Base-by-base conservation (phyloP, 2,797 vertebrate genomes). In the Ispidina lecontei region DNA sequence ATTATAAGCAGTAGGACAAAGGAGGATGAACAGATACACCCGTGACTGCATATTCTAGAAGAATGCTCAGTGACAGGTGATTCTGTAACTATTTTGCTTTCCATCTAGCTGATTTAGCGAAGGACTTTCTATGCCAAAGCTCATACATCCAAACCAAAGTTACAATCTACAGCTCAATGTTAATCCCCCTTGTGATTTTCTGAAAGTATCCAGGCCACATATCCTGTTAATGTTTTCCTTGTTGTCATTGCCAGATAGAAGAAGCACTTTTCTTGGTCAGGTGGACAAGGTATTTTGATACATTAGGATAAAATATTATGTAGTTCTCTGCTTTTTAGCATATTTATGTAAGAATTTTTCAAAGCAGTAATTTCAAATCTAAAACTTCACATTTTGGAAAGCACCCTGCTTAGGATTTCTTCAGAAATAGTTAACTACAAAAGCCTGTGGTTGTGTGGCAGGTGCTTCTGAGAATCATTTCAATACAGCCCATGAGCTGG, bases 121-220 rank as follows among this genome's bases (percentile, higher is more conserved):
- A 81, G 62, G 19, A 22, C n/a, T 87, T 87, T 12, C 39, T 64
- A 2, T 52, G 62, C 60, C 44, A 72, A 79, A 82, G 71, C 14
- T 83, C 12, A 8, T 8, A 35, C 0, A 0, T 31, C 17, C 63
- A 31, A 49, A 44, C 41, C 21, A 41, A 29, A 72, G 4, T 51
- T 59, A 23, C 49, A 65, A 56, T 20, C 26, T 54, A 33, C 67
- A 22, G 55, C 33, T 73, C 68, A 9, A 3, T 73, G 79, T 67
- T 71, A 90, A 52, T 9, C 16, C 14, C 10, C 2, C 6, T 76
- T 81, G 37, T 41, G 15, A 47, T 68, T 84, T 73, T n/a, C 74
- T 55, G 31, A 2, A 41, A 58, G 4, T 17, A 16, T 25, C 62
- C 52, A 31, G 10, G 35, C 26, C 55, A 52, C 5, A 10, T 4